Conservation (phyloP, 2,888 invertebrate genomes). For the Watsonalla cultraria region DNA sequence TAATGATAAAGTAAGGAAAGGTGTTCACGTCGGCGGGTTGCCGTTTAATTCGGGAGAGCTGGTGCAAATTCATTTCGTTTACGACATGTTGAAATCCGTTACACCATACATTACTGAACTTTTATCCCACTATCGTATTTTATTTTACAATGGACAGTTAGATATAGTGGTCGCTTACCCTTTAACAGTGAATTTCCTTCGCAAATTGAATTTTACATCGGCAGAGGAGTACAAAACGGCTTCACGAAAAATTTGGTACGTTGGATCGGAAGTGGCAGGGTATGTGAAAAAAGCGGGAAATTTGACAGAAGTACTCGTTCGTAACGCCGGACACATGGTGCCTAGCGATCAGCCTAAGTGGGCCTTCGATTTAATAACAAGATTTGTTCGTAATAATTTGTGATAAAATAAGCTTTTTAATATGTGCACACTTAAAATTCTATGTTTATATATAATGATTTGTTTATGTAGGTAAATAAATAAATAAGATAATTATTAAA, state of each 20-base stretch:
- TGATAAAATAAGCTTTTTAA: slow-evolving; percentile 12
- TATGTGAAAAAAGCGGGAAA: slow-evolving; percentile 85
- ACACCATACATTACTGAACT: slow-evolving; percentile 62
- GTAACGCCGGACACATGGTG: slow-evolving; percentile 88
- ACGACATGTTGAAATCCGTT: slow-evolving; percentile 80
- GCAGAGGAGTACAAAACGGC: slow-evolving; percentile 81
- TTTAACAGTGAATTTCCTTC: slow-evolving; percentile 81
- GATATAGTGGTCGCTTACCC: slow-evolving; percentile 82
- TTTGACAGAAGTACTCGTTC: slow-evolving; percentile 84
- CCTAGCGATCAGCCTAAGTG: slow-evolving; percentile 79
- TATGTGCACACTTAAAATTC: not conserved
- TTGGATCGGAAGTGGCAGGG: slow-evolving; percentile 83
- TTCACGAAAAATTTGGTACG: slow-evolving; percentile 81
- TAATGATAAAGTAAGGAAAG: slow-evolving; percentile 59
- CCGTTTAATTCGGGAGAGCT: slow-evolving; percentile 65
- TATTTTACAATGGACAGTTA: slow-evolving; percentile 83
- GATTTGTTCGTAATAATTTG: slow-evolving; percentile 63
- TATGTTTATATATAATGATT: too few relatives aligned
- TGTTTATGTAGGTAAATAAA: too few relatives aligned
- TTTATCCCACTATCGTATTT: slow-evolving; percentile 69
- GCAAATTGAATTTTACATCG: slow-evolving; percentile 81
- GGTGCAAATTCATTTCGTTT: slow-evolving; percentile 72
- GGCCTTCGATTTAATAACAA: slow-evolving; percentile 76
- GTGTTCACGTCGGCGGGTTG: slow-evolving; percentile 81
- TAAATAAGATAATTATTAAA: too few relatives aligned